Conservation (phyloP, 1,140 invertebrate genomes). For the Hydropsyche tenuis region DNA sequence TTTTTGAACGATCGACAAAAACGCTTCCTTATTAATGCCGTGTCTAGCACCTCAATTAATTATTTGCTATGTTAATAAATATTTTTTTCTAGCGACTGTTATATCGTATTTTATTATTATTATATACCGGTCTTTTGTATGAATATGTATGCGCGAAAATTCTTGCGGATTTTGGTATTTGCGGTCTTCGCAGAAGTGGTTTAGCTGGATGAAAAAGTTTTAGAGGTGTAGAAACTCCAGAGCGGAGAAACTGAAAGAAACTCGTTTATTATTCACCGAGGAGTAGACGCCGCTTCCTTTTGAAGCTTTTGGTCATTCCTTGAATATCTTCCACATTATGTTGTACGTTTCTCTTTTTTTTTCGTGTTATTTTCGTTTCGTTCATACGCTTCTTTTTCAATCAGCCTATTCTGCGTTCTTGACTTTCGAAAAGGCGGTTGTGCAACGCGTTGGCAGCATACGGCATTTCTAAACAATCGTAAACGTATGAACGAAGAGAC, state of each 20-base stretch:
- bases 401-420: background rate
- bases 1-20: background rate
- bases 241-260: background rate
- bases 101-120: background rate
- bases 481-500: background rate
- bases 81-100: no score
- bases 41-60: background rate
- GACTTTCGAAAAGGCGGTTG: background rate
- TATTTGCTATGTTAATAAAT: no score
- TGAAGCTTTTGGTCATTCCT: constrained; percentile 21
- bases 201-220: constrained; percentile 5
- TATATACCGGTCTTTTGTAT: background rate
- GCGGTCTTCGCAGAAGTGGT: background rate
- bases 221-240: background rate
- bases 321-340: background rate
- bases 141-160: background rate
- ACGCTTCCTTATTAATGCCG: background rate
- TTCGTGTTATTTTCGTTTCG: no score
- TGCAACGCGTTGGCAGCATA: background rate
- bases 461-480: background rate
- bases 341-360: no score
- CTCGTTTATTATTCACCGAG: constrained; percentile 32
- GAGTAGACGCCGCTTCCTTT: constrained; percentile 20
- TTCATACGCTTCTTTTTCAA: no score
- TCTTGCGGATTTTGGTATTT: background rate